Evolutionary conservation across 2,113 vertebrate genomes (phyloP), one percentile per base, ranked within the genome.

Genomic region (Ctenomys sociabilis): DNA sequence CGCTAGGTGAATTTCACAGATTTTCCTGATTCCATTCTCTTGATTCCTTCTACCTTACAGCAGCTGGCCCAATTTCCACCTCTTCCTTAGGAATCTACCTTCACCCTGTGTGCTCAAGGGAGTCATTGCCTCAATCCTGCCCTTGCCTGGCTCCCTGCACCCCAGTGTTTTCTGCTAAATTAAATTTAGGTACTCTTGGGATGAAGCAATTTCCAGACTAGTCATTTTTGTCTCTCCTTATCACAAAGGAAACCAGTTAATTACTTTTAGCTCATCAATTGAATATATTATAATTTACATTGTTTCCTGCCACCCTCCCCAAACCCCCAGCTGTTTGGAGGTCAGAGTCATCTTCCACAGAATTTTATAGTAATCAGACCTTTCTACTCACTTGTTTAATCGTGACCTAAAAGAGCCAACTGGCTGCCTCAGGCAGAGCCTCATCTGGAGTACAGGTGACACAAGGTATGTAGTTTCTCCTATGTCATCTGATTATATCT

Each of bases 361-460:
- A 85, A 78, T 54, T 19, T 57, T 57, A 64, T 43, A 37, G 40
- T 28, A 13, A 68, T 1, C 5, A 9, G 43, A 32, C 6, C 45
- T 95, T 75, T 81, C 43, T 72, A 57, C n/a, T 73, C 63, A 35
- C 26, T 86, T 92, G 72, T 91, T 37, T 87, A 77, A 54, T 12
- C 80, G 14, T 52, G 70, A 59, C 14, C 40, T 64, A 54, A 91
- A 78, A 49, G 28, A 63, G 26, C 12, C 4, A 70, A 28, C 64
- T 77, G 4, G 13, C 59, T 63, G 49, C 22, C 14, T 77, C 61
- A 63, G 52, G 12, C 3, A 1, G 7, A 59, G n/a, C 5, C 61
- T 24, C 52, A 78, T 26, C 0, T 26, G 52, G 35, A 32, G 52
- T 54, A 28, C 43, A 80, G 43, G 43, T 16, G 28, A 88, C 10